These are phyloP conservation scores for Cryptoblepharus egeriae DNA, from an alignment of 2,797 vertebrate genomes.

Conservation along the genomic window DNA sequence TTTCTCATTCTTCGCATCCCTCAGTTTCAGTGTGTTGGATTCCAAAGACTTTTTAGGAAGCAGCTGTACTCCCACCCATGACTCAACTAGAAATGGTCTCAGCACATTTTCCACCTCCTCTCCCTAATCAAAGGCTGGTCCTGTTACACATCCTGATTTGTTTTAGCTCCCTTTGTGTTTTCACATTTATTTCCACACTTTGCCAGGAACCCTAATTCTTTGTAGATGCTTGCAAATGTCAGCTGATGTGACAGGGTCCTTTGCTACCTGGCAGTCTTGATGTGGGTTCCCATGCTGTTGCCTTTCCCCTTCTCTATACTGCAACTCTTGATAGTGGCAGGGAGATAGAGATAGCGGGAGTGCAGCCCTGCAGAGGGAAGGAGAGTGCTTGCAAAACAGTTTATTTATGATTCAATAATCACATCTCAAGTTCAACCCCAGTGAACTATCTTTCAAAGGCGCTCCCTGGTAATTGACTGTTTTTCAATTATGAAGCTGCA, in stretches of 20 bases:
- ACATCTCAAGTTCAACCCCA: slow-evolving; percentile 57
- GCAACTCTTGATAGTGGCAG: neutral
- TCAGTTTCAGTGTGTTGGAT: too few relatives aligned
- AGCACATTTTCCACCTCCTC: too few relatives aligned
- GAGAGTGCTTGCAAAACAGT: slow-evolving; percentile 57
- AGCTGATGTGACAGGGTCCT: neutral
- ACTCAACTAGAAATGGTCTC: neutral
- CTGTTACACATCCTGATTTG: too few relatives aligned
- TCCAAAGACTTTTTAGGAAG: neutral
- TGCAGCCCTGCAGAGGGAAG: slow-evolving; percentile 30
- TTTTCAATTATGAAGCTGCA: slow-evolving; percentile 73
- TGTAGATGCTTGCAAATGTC: neutral
- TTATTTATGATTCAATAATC: slow-evolving; percentile 57
- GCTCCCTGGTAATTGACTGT: slow-evolving; percentile 66
- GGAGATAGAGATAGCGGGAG: too few relatives aligned
- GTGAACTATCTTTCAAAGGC: slow-evolving; percentile 45
- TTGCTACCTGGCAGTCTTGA: neutral
- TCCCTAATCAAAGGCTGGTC: too few relatives aligned
- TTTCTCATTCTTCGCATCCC: too few relatives aligned
- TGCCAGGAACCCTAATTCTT: too few relatives aligned
- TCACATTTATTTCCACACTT: neutral
- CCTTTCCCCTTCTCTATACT: slow-evolving; percentile 50
- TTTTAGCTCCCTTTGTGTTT: neutral
- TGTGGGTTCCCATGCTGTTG: slow-evolving; percentile 44
- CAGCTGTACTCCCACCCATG: neutral